Evolutionary conservation across 2,888 invertebrate species (phyloP).

Genomic region (Stenichneumon culpator): DNA sequence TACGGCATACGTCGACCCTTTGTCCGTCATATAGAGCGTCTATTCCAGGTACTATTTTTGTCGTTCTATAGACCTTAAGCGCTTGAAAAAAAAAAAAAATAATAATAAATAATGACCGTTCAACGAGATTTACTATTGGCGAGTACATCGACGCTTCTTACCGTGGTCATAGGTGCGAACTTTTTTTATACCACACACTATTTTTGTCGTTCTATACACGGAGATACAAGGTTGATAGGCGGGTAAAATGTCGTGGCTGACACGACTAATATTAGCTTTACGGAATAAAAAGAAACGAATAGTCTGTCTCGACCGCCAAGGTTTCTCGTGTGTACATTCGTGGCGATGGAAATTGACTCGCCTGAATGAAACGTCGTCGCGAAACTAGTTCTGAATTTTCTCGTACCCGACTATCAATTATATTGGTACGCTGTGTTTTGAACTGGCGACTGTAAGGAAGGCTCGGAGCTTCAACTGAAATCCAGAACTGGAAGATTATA

Average conservation of each 20-base stretch:
- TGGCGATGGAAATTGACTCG: neutral
- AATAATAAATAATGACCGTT: too few relatives aligned
- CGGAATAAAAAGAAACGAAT: neutral
- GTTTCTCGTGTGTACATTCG: neutral
- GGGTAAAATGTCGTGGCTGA: neutral
- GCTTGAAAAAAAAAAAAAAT: neutral
- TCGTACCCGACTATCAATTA: too few relatives aligned
- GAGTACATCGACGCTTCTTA: neutral
- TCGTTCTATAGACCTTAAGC: constrained; percentile 16
- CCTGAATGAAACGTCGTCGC: too few relatives aligned
- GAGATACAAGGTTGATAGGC: neutral
- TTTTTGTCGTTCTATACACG: neutral
- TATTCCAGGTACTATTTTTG: constrained; percentile 19
- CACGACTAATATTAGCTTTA: neutral
- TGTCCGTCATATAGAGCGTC: neutral
- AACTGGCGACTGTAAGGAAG: too few relatives aligned
- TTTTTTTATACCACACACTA: neutral
- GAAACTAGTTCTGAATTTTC: too few relatives aligned
- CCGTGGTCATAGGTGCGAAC: neutral
- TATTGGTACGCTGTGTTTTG: too few relatives aligned
- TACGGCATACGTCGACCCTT: constrained; percentile 23
- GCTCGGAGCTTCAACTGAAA: too few relatives aligned
- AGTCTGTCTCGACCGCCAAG: neutral
- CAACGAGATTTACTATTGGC: neutral
- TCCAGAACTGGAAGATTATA: too few relatives aligned